Evolutionary conservation across 1,140 invertebrate species (phyloP), one percentile per base, ranked within the genome.

Genomic region (Temnothorax nylanderi): DNA sequence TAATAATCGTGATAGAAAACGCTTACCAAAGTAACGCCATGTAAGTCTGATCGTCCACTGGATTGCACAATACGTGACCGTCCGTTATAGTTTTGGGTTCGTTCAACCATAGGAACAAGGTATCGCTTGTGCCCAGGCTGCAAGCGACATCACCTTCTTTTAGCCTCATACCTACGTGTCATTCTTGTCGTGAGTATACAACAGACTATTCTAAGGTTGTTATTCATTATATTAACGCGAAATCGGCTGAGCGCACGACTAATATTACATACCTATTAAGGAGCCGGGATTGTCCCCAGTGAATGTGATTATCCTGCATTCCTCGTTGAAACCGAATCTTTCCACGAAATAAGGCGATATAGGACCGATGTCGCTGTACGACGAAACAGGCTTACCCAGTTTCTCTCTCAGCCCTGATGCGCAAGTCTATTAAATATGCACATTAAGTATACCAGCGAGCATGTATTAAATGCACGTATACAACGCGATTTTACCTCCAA

Each of bases 221-320:
- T 26, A 10, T 26, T 54, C n/a, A 8, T 32, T 16, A 8, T 13
- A 56, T 44, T 56, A 44, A 44, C 6, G 4, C 21, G 44, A n/a
- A 41, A 41, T 41, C 26, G 32, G 5, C n/a, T 26, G 13, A 86
- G 56, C 54, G 56, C 32, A 54, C 34, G 8, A 10, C 6, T 56
- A 51, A 58, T 18, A 47, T n/a, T 60, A 69, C 64, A 90, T 96
- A 97, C 97, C 97, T 77, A 97, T 97, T 21, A 98, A 95, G 0
- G 98, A 98, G 1, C 98, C 97, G 16, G 98, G 98, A 96, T 99
- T 99, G 93, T 99, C 99, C 0, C 99, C 99, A 1, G 99, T 99
- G 94, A 99, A 99, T 0, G 98, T 97, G 5, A 98, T 96, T 6
- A 99, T 96, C 93, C 96, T 95, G 94, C 99, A 99, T 4, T 97